These are phyloP conservation scores for Orthonevra nobilis DNA, from an alignment of 2,888 invertebrate genomes.

Conservation along the genomic window DNA sequence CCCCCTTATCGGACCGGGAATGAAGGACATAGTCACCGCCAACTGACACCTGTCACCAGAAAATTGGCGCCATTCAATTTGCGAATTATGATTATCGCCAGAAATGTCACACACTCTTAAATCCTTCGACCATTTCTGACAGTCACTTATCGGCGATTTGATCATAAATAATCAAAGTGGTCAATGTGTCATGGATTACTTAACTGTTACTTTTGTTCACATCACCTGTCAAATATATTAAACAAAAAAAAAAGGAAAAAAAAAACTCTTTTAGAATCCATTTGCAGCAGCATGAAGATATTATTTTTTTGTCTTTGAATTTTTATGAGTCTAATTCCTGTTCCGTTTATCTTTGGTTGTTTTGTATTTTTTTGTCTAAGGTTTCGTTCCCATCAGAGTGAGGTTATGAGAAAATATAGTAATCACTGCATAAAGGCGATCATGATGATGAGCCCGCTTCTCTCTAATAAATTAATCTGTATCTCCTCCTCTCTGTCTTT, in stretches of 20 bases:
- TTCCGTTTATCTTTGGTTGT: slow-evolving; percentile 6
- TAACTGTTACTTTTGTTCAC: slow-evolving; percentile 36
- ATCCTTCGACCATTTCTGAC: slow-evolving; percentile 15
- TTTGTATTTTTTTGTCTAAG: too few relatives aligned
- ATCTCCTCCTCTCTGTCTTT: slow-evolving; percentile 8
- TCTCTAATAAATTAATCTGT: slow-evolving; percentile 14
- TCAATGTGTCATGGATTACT: slow-evolving; percentile 13
- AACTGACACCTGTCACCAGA: slow-evolving; percentile 28
- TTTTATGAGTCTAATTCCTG: slow-evolving; percentile 23
- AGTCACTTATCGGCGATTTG: neutral
- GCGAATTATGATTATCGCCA: slow-evolving; percentile 7
- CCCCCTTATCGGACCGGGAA: too few relatives aligned
- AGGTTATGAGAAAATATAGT: neutral
- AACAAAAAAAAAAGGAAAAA: slow-evolving; percentile 1
- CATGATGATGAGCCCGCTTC: slow-evolving; percentile 4
- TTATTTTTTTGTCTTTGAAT: too few relatives aligned
- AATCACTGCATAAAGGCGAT: slow-evolving; percentile 17
- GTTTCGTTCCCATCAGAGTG: slow-evolving; percentile 13
- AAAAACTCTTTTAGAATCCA: slow-evolving; percentile 3
- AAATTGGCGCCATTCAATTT: slow-evolving; percentile 25
- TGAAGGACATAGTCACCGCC: too few relatives aligned
- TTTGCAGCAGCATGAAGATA: slow-evolving; percentile 21
- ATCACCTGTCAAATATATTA: slow-evolving; percentile 55
- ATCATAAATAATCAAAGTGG: slow-evolving; percentile 27
- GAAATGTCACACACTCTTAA: slow-evolving; percentile 3